Percentiles rank a stretch among this genome's conserved stretches.
These are phyloP conservation scores for Micromys minutus DNA, from an alignment of 2,113 vertebrate species.

Conservation along the genomic window DNA sequence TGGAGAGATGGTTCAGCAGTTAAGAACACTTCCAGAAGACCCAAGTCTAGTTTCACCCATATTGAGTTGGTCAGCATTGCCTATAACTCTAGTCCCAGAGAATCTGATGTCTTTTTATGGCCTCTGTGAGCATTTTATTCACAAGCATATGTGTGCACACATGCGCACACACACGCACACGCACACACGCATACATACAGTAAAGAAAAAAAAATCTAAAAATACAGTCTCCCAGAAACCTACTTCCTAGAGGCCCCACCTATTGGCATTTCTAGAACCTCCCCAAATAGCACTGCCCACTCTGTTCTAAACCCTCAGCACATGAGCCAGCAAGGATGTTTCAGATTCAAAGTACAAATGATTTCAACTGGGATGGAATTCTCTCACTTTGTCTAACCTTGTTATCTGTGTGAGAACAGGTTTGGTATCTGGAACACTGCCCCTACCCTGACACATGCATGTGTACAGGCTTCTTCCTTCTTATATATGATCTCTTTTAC, in stretches of 20 bases:
- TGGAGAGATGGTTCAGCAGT: not conserved
- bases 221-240: not conserved
- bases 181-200: not conserved
- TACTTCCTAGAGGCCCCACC: not conserved
- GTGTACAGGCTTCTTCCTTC: not conserved
- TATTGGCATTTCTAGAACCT: not conserved
- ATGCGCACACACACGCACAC: not conserved
- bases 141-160: not conserved
- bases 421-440: not conserved
- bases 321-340: not conserved
- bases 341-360: not conserved
- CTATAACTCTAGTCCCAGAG: not conserved
- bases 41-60: not conserved
- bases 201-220: not conserved
- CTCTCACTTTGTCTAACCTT: fast-evolving
- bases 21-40: not conserved
- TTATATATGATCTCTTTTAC: not conserved
- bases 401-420: fast-evolving
- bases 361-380: not conserved
- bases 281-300: not conserved
- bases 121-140: not conserved
- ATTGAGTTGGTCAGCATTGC: not conserved
- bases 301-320: not conserved
- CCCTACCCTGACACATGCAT: not conserved
- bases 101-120: not conserved